phyloP scores from a whole-genome alignment of 2,113 vertebrate species.

The Catharus fuscescens region DNA sequence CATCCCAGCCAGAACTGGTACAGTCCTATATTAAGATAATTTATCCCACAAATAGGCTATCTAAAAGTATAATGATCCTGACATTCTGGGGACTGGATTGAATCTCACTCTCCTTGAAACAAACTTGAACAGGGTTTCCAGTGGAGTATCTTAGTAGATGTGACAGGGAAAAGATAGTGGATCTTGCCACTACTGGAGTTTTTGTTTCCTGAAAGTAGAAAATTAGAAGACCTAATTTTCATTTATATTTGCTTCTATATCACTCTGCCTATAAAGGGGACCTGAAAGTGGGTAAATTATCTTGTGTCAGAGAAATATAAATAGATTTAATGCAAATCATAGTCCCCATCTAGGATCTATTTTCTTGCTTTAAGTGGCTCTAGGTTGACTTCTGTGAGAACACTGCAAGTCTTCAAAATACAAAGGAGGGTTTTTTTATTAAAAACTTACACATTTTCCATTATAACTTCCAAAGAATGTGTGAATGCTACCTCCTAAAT shows the following conservation, averaged over 20 bases:
- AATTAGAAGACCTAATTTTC: background rate
- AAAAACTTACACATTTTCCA: background rate
- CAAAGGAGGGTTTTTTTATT: background rate
- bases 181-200: background rate
- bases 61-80: background rate
- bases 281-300: background rate
- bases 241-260: background rate
- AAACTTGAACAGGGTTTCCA: background rate
- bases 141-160: background rate
- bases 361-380: background rate
- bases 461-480: background rate
- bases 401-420: background rate
- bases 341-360: background rate
- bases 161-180: background rate
- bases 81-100: background rate
- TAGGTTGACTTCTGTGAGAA: background rate
- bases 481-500: background rate
- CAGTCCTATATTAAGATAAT: background rate
- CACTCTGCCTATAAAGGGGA: background rate
- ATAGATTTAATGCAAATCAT: background rate
- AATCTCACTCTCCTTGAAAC: background rate
- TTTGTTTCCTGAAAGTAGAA: background rate
- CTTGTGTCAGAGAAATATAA: constrained; percentile 3
- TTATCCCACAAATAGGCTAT: background rate
- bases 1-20: background rate